Evolutionary conservation across 2,113 vertebrate species (phyloP).

Genomic region (Ochotona curzoniae): DNA sequence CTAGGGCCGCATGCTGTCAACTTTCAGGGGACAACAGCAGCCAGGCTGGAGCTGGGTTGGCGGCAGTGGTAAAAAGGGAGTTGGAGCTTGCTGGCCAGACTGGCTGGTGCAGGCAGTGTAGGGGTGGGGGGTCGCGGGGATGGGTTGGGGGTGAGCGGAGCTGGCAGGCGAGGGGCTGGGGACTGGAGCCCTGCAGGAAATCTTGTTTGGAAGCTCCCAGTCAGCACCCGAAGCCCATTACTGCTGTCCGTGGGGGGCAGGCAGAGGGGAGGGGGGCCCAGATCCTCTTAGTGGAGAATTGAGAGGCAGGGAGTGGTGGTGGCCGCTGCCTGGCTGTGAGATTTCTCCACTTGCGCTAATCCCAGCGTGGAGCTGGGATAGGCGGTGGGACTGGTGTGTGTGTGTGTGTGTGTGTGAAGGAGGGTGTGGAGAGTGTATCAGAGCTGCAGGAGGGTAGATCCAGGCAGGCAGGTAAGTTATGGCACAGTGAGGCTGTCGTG

Average conservation of each 20-base stretch:
- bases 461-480: accelerated
- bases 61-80: constrained; percentile 55
- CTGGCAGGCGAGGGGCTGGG: background rate
- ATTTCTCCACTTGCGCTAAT: constrained; percentile 59
- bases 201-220: constrained; percentile 85
- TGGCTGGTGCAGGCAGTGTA: background rate
- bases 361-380: constrained; percentile 56
- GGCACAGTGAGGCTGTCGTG: background rate
- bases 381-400: accelerated
- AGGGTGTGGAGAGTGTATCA: background rate
- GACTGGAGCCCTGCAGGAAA: constrained; percentile 83
- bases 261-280: constrained; percentile 52
- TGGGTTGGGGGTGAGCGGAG: background rate
- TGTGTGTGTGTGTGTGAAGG: accelerated
- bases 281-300: constrained; percentile 76
- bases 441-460: background rate
- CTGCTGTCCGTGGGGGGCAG: constrained; percentile 79
- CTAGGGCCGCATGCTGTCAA: too few species aligned
- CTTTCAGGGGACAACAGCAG: background rate
- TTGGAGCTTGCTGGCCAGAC: background rate
- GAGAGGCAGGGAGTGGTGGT: background rate
- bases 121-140: too few species aligned
- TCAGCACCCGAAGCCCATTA: constrained; percentile 82
- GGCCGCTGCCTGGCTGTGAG: constrained; percentile 45
- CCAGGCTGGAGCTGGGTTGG: background rate